Percentiles rank a stretch among this genome's conserved stretches.
These are phyloP conservation scores for Euura lappo DNA, from an alignment of 1,140 invertebrate genomes.

Conservation along the genomic window DNA sequence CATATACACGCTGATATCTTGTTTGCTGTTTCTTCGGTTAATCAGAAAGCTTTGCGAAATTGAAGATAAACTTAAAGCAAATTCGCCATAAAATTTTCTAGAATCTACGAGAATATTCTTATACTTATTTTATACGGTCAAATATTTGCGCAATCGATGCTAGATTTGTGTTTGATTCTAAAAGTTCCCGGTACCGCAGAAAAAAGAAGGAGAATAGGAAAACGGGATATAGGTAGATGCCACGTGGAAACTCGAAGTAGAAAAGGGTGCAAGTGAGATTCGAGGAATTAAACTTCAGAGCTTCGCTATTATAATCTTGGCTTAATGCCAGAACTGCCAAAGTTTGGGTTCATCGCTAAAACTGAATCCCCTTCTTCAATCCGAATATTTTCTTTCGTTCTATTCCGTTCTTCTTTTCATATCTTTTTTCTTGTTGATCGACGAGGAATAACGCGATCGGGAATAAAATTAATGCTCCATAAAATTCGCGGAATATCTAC, in stretches of 20 bases:
- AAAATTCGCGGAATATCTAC: no score
- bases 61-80: no score
- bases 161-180: constrained; percentile 9
- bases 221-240: constrained; percentile 6
- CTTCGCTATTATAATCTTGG: constrained; percentile 47
- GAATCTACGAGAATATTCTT: no score
- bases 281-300: constrained; percentile 51
- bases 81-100: no score
- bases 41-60: no score
- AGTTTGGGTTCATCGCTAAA: constrained; percentile 44
- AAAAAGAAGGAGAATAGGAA: constrained; percentile 20
- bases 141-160: constrained; percentile 37
- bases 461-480: no score
- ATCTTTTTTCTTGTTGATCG: no score
- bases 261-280: constrained; percentile 36
- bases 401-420: neutral
- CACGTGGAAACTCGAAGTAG: constrained; percentile 18
- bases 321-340: constrained; percentile 41
- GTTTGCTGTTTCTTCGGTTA: no score
- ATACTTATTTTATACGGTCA: constrained; percentile 16
- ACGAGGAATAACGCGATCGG: no score
- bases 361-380: constrained; percentile 9
- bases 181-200: constrained; percentile 7
- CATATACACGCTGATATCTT: no score
- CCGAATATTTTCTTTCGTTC: neutral